Conservation (phyloP, 2,797 vertebrate species). For the Crypturellus tataupa region DNA sequence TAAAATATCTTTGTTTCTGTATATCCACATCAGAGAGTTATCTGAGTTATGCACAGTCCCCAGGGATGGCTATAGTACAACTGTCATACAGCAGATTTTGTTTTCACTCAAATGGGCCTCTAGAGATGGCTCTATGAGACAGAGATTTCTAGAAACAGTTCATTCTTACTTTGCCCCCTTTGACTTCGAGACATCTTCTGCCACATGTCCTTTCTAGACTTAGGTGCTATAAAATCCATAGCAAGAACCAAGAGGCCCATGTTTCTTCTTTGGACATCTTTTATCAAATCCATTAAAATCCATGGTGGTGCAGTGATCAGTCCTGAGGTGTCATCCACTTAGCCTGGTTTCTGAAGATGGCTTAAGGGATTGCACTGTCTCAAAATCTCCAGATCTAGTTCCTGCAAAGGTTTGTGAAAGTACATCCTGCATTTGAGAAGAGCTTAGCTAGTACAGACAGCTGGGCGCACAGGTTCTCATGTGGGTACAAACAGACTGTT, state of each 20-base stretch:
- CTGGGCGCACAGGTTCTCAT: background rate
- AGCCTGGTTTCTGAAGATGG: background rate
- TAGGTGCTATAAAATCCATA: background rate
- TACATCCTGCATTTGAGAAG: background rate
- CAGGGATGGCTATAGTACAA: background rate
- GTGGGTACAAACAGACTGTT: background rate
- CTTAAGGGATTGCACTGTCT: background rate
- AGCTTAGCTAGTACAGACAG: background rate
- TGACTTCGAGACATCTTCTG: background rate
- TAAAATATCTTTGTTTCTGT: constrained; percentile 29
- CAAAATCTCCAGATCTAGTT: background rate
- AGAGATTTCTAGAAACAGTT: constrained; percentile 32
- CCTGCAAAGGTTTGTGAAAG: background rate
- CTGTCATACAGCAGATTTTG: constrained; percentile 11
- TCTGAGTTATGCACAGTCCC: constrained; percentile 1
- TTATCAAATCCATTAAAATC: background rate
- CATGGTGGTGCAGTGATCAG: background rate
- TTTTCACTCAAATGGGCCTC: constrained; percentile 12
- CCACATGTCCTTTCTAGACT: background rate
- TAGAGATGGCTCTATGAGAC: background rate
- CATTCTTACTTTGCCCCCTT: background rate
- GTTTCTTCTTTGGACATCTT: background rate
- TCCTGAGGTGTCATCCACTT: background rate
- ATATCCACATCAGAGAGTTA: background rate
- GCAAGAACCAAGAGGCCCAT: background rate